phyloP scores from a whole-genome alignment of 2,113 vertebrate genomes.

The Eptesicus fuscus region DNA sequence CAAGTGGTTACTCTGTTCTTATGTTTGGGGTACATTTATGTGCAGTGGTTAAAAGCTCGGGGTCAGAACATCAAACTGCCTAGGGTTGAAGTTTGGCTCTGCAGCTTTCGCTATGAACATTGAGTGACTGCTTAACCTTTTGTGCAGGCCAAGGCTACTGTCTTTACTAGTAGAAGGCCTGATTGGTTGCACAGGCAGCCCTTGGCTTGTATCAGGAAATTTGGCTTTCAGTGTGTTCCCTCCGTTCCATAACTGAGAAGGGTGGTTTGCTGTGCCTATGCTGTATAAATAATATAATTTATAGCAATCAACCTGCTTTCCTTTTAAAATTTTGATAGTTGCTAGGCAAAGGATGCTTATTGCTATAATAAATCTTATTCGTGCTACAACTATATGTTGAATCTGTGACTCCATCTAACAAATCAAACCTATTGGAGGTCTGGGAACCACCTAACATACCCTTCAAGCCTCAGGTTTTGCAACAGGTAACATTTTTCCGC shows the following conservation, averaged over 20 bases:
- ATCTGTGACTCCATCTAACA: neutral
- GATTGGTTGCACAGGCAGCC: neutral
- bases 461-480: neutral
- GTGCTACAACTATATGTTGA: neutral
- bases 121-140: neutral
- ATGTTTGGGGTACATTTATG: neutral
- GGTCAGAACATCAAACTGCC: neutral
- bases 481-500: neutral
- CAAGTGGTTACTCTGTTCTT: neutral
- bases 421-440: neutral
- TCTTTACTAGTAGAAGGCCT: neutral
- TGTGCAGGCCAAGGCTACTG: neutral
- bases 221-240: neutral
- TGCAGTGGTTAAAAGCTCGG: neutral
- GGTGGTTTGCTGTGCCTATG: neutral
- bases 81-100: neutral
- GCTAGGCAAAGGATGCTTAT: neutral
- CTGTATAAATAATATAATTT: neutral
- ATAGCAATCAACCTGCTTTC: neutral
- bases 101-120: neutral
- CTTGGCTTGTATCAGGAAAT: neutral
- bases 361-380: neutral
- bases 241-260: neutral
- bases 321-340: neutral
- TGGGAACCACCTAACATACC: neutral